Base-by-base conservation (phyloP, 1,140 invertebrate genomes). In the Metaphire vulgaris region DNA sequence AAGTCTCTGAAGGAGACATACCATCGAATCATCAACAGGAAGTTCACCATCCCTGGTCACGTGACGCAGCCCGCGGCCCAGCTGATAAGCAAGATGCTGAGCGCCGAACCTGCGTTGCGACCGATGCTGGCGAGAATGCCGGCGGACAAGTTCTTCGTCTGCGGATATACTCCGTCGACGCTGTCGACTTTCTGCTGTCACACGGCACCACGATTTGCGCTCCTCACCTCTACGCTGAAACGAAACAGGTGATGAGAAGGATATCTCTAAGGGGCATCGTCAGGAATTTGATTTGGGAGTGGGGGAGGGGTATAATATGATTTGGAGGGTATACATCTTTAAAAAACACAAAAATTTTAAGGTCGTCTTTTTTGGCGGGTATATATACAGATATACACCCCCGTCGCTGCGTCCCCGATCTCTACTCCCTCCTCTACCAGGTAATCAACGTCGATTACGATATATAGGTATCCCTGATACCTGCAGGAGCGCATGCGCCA, bases 1-100 rank as follows among this genome's bases (percentile, higher is more conserved):
- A 79, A 83, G 29, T 83, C 83, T 12, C 78, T 86, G 21, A 85
- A 86, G 68, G 85, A 87, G 75, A 87, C 85, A 0, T 87, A 87
- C 77, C 78, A 83, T 21, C 75, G 85, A 31, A 87, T 87, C 71
- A 82, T 83, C 6, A 81, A 81, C 71, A 85, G 85, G 75, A 82
- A 80, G 69, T 87, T 83, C 78, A 76, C 74, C 16, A 74, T 86
- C 34, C 85, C 85, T 2, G 70, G 81, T 34, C 81, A 81, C 74
- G 75, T 85, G 32, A 84, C 85, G 33, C 69, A 74, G 1, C 26
- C 79, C 16, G 83, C 83, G 30, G n/a, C 33, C 77, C 78, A 82
- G 34, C 80, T 87, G 28, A 86, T 87, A 34, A 79, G 80, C 33
- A 79, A 80, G 72, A 83, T 84, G 69, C 81, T 86, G 30, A 79